Conservation (phyloP, 2,888 invertebrate genomes). For the Diaperis boleti region DNA sequence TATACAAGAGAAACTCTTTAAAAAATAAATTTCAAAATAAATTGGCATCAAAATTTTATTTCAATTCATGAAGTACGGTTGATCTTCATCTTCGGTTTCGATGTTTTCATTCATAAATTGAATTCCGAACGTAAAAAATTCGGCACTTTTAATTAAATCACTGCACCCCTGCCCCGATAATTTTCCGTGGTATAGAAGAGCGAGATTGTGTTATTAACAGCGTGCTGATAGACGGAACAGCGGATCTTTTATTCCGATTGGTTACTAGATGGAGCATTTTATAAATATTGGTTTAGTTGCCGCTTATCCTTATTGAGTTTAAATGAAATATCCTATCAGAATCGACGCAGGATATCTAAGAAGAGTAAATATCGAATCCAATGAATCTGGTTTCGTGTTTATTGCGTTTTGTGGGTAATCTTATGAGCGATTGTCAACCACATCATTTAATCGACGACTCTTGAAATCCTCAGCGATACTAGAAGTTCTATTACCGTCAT, state of each 20-base stretch:
- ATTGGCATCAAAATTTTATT: slow-evolving; percentile 43
- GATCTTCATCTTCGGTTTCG: slow-evolving; percentile 1
- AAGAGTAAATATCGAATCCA: slow-evolving; percentile 44
- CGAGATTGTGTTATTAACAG: slow-evolving; percentile 1
- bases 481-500: slow-evolving; percentile 9
- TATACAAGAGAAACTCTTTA: slow-evolving; percentile 35
- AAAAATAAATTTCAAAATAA: slow-evolving; percentile 42
- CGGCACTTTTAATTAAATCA: slow-evolving; percentile 30
- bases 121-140: slow-evolving; percentile 1
- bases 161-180: not conserved
- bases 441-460: slow-evolving; percentile 20
- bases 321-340: slow-evolving; percentile 46
- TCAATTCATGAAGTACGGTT: slow-evolving; percentile 35
- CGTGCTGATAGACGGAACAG: slow-evolving; percentile 15
- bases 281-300: slow-evolving; percentile 46
- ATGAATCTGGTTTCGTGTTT: slow-evolving; percentile 39
- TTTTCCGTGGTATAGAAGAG: not conserved
- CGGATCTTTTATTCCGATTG: slow-evolving; percentile 21
- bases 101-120: slow-evolving; percentile 16
- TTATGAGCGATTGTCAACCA: slow-evolving; percentile 25
- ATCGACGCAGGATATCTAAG: slow-evolving; percentile 43
- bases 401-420: slow-evolving; percentile 41
- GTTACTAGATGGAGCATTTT: slow-evolving; percentile 39
- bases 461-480: slow-evolving; percentile 17
- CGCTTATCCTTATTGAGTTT: slow-evolving; percentile 47